Base-by-base conservation (phyloP, 2,888 invertebrate species). In the Xiphydria camelus region DNA sequence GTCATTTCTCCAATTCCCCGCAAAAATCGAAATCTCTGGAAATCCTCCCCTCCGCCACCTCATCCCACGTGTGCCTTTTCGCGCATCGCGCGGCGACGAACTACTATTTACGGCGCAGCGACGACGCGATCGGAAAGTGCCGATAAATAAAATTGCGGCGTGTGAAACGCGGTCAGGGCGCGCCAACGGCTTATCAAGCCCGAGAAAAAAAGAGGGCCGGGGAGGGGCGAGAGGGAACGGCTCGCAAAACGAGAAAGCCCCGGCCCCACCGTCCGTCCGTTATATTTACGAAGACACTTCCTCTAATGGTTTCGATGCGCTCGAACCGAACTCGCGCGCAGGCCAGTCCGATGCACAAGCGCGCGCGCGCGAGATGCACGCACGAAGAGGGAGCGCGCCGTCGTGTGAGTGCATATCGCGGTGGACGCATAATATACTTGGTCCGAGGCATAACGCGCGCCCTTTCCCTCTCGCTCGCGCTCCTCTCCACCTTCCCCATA, bases 111-210 rank as follows among this genome's bases (percentile, higher is more conserved):
- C 25, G 19, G 4, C 22, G n/a, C 19, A 21, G 41, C 32, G 31
- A 32, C 45, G 33, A 29, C 34, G 51, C 55, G 51, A 48, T 52
- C 47, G 51, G 41, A 47, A 57, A 57, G 56, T 56, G 47, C 51
- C 49, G 52, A 56, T 54, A 58, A 58, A 58, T 56, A 61, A 67
- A 69, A 68, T 68, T 65, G 60, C 59, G 60, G 55, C 66, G 65
- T n/a, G n/a, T 65, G 68, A 68, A 71, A 71, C 65, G 67, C 54
- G 59, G 50, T 47, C 47, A 57, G 53, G 45, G 57, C 70, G 69
- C 69, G 71, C 69, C 62, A 70, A 66, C 66, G 57, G 63, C 60
- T 57, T 66, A 71, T 68, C 69, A 68, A 48, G n/a, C n/a, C n/a
- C 62, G 58, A 57, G 51, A 57, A 61, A 61, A 41, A 47, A 45